phyloP scores from a whole-genome alignment of 2,797 vertebrate species.

The Monodelphis domestica region DNA sequence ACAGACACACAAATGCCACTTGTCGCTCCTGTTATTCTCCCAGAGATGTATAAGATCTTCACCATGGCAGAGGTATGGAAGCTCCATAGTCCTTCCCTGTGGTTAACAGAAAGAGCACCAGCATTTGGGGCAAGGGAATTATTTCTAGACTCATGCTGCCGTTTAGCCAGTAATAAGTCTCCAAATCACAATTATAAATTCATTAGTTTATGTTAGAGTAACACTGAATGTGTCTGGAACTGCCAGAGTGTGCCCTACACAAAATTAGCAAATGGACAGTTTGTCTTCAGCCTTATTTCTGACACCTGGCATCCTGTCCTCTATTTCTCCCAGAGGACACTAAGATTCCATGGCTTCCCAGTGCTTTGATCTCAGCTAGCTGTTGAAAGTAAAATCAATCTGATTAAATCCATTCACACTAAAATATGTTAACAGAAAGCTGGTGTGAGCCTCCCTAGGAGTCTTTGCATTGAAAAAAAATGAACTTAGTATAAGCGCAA shows the following conservation, averaged over 20 bases:
- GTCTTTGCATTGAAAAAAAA: not conserved
- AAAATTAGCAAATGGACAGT: not conserved
- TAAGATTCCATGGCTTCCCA: not conserved
- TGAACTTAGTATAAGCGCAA: not conserved
- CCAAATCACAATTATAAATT: not conserved
- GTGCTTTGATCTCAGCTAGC: not conserved
- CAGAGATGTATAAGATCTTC: conserved; percentile 99
- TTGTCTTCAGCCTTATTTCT: not conserved
- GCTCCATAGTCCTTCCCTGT: not conserved
- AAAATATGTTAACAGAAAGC: not conserved
- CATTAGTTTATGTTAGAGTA: not conserved
- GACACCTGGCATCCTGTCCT: not conserved
- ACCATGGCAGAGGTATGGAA: conserved; percentile 96
- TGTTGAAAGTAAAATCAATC: not conserved
- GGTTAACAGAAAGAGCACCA: not conserved
- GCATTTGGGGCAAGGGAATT: not conserved
- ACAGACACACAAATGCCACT: conserved; percentile 98
- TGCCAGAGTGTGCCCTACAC: not conserved
- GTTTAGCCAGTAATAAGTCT: not conserved
- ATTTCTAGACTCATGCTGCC: not conserved
- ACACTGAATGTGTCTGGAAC: not conserved
- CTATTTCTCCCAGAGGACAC: not conserved
- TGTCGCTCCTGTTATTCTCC: conserved; percentile 98
- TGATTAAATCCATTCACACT: not conserved
- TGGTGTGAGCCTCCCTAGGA: not conserved